Base-by-base conservation (phyloP, 1,140 invertebrate species). In the Zaprionus camerounensis region DNA sequence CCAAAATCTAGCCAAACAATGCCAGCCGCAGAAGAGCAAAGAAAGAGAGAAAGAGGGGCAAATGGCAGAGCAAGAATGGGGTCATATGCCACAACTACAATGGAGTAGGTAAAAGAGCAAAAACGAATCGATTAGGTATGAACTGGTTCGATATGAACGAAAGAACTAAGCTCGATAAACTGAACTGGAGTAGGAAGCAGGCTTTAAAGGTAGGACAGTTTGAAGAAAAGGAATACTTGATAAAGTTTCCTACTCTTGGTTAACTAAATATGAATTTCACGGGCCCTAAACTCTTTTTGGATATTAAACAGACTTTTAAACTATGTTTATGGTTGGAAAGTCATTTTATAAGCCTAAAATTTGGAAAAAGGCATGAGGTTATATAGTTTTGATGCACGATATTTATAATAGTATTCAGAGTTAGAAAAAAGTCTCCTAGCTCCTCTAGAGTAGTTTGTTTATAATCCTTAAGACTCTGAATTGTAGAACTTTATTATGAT, bases 1-100 rank as follows among this genome's bases (percentile, higher is more conserved):
- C 7, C 41, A 46, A 46, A 46, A 24, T 44, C 36, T 15, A 49
- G 20, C 41, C 38, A 9, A 53, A 44, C 64, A 57, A 64, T 56
- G 34, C 38, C 28, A 62, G n/a, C 41, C 15, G 22, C 36, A 41
- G 15, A 61, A 26, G 22, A 44, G 24, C 20, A 22, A 3, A n/a
- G n/a, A 46, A 17, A 44, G 41, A 51, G 20, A 13, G 46, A 22
- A 9, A 22, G 20, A 22, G 11, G 0, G 46, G 46, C 13, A 51
- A 51, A 22, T 13, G 46, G 17, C 3, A 51, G 20, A 24, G 20
- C 24, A 11, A 51, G 20, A 51, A 51, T 51, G 46, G 46, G 46
- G 20, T 51, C 46, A 51, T 22, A 51, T 22, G 17, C 11, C 46
- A 46, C 2, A 46, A 3, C n/a, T 46, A 46, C 46, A 51, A 51